Evolutionary conservation across 2,888 invertebrate genomes (phyloP), one percentile per base, ranked within the genome.

Genomic region (Phalera bucephala): DNA sequence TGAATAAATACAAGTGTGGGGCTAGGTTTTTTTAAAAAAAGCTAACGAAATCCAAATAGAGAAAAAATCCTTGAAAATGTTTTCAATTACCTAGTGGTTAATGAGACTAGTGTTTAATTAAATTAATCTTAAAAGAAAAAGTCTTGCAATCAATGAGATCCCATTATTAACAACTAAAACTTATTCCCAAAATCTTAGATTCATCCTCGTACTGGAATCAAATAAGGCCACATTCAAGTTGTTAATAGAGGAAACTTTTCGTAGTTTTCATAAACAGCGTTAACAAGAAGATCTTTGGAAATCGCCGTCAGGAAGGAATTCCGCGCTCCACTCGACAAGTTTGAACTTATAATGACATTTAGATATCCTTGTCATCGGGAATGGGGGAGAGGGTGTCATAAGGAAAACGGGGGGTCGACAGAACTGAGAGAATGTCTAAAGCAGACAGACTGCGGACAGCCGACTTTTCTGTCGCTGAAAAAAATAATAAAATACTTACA

Each of bases 261-360:
- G 35, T 53, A 65, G 58, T 63, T 62, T 62, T 59, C 65, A 60
- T 61, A 71, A 78, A 71, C 61, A 53, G 50, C 52, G 57, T 64
- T 68, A 75, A 72, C 64, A 72, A 63, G 67, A 62, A 67, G 71
- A 64, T 64, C 61, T 51, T 52, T 63, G 57, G 47, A 68, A 75
- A 71, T 65, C 61, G 73, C 73, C 72, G 52, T 53, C 58, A 61
- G 73, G 62, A 55, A 69, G 68, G 68, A 75, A 75, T 76, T 70
- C 70, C 66, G 64, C 56, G 61, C 64, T 72, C 67, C 68, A 64
- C 75, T 78, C 72, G 72, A 25, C 25, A 10, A 27, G 27, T 14
- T 12, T 14, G 27, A 86, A 87, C 82, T 87, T 85, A 83, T 86
- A 87, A 86, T 85, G 86, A 85, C 82, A 85, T 88, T 87, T 87